Base-by-base conservation (phyloP, 53 echinoderm and acorn worm genomes). In the Holothuria scabra region DNA sequence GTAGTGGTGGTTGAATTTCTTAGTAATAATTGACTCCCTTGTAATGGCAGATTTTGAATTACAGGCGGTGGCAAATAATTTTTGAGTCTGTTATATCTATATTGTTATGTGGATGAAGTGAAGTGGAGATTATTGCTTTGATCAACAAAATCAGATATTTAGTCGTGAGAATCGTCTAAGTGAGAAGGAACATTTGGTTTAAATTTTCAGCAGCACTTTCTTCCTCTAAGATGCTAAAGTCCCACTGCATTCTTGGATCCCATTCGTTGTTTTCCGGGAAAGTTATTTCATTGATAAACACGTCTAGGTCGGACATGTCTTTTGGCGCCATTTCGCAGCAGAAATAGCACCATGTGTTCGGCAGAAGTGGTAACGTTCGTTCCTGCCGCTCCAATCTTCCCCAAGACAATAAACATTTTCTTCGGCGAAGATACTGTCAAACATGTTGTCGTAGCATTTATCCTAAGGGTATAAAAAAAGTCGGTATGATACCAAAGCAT, bases 241-340 rank as follows among this genome's bases (percentile, higher is more conserved):
- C 88, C 88, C 88, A 88, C 46, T 84, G 84, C 88, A 88, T 88
- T 12, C 80, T 74, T 16, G 91, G 89, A 75, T 94, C 89, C 94
- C 94, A 94, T 63, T 83, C 81, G 87, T 94, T 94, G 65, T 84
- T 75, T 9, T 32, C 57, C n/a, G 90, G 93, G 35, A 85, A 23
- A 49, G 84, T 58, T 16, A 72, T 59, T 22, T 59, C 38, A 16
- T 83, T 55, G 22, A 76, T 67, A 67, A 65, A 28, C 33, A 34
- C 63, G 44, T 68, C 69, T n/a, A 29, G 18, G 84, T 87, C 81
- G 68, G 87, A 87, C 14, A 56, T 66, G 46, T 83, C 90, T 9
- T 74, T 81, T 2, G 21, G 56, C 25, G 31, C 24, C 5, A 24
- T 46, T 23, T 56, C 58, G 67, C 94, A 91, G 87, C 94, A 94